phyloP scores from a whole-genome alignment of 2,888 invertebrate species.

The Andrena camellia region DNA sequence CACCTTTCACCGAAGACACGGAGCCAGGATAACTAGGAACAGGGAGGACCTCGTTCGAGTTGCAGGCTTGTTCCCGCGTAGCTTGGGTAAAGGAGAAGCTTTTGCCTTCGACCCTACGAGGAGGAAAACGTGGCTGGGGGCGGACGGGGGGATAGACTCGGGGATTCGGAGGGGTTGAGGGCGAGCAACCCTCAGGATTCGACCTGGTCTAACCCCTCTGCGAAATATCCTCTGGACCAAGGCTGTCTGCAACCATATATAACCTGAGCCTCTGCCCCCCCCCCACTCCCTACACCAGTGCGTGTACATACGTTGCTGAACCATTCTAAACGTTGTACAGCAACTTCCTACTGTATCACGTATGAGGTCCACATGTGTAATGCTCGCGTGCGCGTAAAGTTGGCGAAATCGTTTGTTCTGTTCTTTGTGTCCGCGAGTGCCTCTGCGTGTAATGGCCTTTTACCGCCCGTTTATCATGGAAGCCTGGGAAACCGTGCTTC shows the following conservation, averaged over 20 bases:
- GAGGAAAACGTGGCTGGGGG: too few relatives aligned
- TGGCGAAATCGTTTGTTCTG: slow-evolving; percentile 69
- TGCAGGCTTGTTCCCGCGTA: slow-evolving; percentile 73
- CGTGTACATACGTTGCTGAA: slow-evolving; percentile 56
- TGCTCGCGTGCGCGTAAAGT: slow-evolving; percentile 60
- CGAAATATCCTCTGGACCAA: slow-evolving; percentile 79
- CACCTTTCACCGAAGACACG: slow-evolving; percentile 72
- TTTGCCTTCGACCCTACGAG: slow-evolving; percentile 72
- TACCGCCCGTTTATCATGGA: slow-evolving; percentile 64
- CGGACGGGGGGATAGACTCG: slow-evolving; percentile 22
- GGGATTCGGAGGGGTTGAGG: slow-evolving; percentile 69
- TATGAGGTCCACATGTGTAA: slow-evolving; percentile 2
- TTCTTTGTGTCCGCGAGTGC: slow-evolving; percentile 65
- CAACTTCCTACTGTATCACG: slow-evolving; percentile 61
- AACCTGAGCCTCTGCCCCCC: slow-evolving; percentile 30
- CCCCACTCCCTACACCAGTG: slow-evolving; percentile 6
- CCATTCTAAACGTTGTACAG: slow-evolving; percentile 55
- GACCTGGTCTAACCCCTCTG: slow-evolving; percentile 77
- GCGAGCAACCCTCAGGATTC: slow-evolving; percentile 78
- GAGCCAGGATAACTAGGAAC: slow-evolving; percentile 69
- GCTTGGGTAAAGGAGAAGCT: slow-evolving; percentile 78
- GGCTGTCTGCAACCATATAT: slow-evolving; percentile 73
- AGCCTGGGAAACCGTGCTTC: slow-evolving; percentile 21
- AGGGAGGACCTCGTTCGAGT: slow-evolving; percentile 72
- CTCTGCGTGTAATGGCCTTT: slow-evolving; percentile 58